phyloP scores from a whole-genome alignment of 2,797 vertebrate species.

The Alcedo quadribrachys region DNA sequence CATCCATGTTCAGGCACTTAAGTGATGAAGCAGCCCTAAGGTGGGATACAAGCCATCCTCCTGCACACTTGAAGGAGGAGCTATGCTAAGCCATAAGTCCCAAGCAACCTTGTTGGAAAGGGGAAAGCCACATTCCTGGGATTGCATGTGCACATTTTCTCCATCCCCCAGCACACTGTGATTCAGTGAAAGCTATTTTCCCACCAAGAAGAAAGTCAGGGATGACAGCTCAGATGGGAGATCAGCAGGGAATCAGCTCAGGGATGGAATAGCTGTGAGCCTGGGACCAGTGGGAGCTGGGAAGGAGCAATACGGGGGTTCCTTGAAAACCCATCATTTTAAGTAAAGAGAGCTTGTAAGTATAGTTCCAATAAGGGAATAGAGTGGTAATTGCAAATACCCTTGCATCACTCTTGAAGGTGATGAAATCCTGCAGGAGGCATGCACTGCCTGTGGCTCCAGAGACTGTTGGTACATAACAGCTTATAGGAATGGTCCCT shows the following conservation, averaged over 20 bases:
- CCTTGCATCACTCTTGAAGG: background rate
- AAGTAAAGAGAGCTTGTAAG: background rate
- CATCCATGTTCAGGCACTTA: background rate
- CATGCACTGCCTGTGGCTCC: background rate
- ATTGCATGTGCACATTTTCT: background rate
- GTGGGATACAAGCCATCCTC: background rate
- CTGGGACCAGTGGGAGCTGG: background rate
- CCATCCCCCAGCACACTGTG: accelerated
- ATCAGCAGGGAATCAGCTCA: background rate
- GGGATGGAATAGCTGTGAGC: background rate
- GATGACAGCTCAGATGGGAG: background rate
- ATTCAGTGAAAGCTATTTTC: background rate
- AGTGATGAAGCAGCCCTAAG: background rate
- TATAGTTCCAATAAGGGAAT: background rate
- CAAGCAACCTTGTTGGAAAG: background rate
- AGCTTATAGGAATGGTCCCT: background rate
- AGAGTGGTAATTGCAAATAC: background rate
- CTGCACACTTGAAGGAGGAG: background rate
- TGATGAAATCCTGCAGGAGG: background rate
- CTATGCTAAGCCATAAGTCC: accelerated
- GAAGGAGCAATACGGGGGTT: background rate
- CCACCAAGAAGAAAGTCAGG: accelerated
- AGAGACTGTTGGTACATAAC: background rate
- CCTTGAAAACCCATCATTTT: background rate
- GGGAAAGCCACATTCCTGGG: background rate